These are phyloP conservation scores for Drosophila rufa DNA, from an alignment of 1,140 invertebrate species.

Conservation along the genomic window DNA sequence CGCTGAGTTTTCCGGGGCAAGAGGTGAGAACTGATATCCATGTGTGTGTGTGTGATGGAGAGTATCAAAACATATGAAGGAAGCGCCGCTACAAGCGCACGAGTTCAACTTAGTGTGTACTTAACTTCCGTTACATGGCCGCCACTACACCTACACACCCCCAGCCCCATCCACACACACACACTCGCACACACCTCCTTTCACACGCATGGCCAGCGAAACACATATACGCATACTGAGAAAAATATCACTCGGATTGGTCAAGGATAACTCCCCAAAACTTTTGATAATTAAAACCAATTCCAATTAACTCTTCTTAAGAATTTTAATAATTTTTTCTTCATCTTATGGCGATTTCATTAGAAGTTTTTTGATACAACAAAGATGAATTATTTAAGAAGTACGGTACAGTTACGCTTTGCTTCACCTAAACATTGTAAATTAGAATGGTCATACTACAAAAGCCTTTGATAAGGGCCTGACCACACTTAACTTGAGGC, in stretches of 20 bases:
- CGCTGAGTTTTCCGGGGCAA: slow-evolving; percentile 17
- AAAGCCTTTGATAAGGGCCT: background rate
- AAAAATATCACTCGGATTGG: background rate
- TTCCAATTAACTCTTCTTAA: no score
- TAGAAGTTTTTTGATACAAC: background rate
- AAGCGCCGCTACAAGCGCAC: slow-evolving; percentile 78
- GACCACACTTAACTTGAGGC: background rate
- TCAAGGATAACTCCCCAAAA: background rate
- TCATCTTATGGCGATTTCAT: background rate
- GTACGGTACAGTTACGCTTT: background rate
- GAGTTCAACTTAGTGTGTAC: slow-evolving; percentile 83
- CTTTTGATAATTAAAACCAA: no score
- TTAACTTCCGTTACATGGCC: slow-evolving; percentile 82
- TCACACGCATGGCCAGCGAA: slow-evolving; percentile 70
- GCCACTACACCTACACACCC: slow-evolving; percentile 35
- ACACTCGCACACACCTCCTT: slow-evolving; percentile 35
- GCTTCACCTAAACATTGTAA: background rate
- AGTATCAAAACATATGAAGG: slow-evolving; percentile 81
- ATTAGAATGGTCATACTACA: background rate
- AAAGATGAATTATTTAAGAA: no score
- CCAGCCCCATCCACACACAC: slow-evolving; percentile 1
- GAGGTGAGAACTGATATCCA: slow-evolving; percentile 10
- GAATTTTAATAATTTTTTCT: no score
- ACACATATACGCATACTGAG: slow-evolving; percentile 22
- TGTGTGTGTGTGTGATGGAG: slow-evolving; percentile 35